A percentile compares a stretch with the other conserved stretches of the same genome.
Evolutionary conservation across 2,888 invertebrate species (phyloP).

Genomic region (Teleogryllus oceanicus): DNA sequence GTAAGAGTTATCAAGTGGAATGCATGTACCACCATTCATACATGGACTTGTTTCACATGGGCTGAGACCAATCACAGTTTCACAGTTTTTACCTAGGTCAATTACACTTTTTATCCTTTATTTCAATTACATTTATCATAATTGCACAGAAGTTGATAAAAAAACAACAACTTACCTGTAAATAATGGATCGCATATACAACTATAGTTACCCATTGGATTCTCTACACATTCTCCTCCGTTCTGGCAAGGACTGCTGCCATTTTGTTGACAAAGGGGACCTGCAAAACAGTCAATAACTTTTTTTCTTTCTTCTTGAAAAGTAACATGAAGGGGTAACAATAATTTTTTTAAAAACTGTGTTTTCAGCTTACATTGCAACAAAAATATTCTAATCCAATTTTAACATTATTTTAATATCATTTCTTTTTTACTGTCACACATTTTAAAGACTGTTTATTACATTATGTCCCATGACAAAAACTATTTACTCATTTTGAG

Average conservation of each 20-base stretch:
- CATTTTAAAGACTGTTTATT: no score
- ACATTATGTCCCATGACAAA: no score
- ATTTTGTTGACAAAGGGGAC: constrained; percentile 60
- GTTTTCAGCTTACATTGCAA: no score
- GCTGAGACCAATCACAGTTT: constrained; percentile 65
- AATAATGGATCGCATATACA: constrained; percentile 68
- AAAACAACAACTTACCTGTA: constrained; percentile 51
- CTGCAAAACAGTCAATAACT: constrained; percentile 44
- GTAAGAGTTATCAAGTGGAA: constrained; percentile 54
- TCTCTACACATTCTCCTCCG: constrained; percentile 68
- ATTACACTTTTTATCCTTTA: not conserved
- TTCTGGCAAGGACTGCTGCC: constrained; percentile 59
- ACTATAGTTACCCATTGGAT: constrained; percentile 63
- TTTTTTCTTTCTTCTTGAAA: no score
- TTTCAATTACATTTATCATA: constrained; percentile 28
- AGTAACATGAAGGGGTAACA: no score
- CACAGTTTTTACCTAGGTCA: constrained; percentile 59
- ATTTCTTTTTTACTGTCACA: no score
- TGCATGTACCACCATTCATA: constrained; percentile 72
- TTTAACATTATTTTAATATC: no score
- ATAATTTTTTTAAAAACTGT: no score
- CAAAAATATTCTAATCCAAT: no score
- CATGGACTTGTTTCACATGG: constrained; percentile 75
- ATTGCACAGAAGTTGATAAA: constrained; percentile 22
- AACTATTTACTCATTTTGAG: no score